Conservation (phyloP, 2,113 vertebrate genomes). For the Toxostoma redivivum region DNA sequence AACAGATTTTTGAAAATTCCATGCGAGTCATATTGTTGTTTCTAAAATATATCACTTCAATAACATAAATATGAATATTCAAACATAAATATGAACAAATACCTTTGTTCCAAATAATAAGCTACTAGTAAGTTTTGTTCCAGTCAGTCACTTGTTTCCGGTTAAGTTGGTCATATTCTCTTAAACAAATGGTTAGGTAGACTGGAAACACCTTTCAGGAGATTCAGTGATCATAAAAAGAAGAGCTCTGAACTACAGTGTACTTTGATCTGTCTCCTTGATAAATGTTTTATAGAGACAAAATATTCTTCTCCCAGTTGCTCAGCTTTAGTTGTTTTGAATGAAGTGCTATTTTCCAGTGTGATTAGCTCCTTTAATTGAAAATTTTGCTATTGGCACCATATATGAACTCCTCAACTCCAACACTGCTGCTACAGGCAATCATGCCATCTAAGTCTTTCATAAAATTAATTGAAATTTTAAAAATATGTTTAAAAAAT, state of each 20-base stretch:
- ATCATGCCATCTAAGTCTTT: background rate
- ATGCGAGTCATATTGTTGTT: background rate
- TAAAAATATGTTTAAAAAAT: background rate
- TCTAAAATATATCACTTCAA: background rate
- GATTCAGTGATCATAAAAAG: background rate
- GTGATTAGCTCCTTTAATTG: background rate
- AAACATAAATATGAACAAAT: background rate
- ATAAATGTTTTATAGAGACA: background rate
- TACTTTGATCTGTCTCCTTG: background rate
- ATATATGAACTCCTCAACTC: background rate
- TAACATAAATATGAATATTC: too few species aligned
- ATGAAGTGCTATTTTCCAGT: background rate
- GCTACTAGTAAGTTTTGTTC: background rate
- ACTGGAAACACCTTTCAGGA: background rate
- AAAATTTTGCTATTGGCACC: background rate
- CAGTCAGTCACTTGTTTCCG: background rate
- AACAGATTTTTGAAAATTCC: background rate
- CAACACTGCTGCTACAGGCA: background rate
- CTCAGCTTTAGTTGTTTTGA: background rate
- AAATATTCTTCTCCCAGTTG: background rate
- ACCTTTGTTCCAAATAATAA: background rate
- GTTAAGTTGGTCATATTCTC: background rate
- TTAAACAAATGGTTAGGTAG: background rate
- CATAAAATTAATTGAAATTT: background rate
- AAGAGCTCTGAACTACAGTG: background rate